Evolutionary conservation across 2,797 vertebrate species (phyloP).

Genomic region (Thamnophis elegans): DNA sequence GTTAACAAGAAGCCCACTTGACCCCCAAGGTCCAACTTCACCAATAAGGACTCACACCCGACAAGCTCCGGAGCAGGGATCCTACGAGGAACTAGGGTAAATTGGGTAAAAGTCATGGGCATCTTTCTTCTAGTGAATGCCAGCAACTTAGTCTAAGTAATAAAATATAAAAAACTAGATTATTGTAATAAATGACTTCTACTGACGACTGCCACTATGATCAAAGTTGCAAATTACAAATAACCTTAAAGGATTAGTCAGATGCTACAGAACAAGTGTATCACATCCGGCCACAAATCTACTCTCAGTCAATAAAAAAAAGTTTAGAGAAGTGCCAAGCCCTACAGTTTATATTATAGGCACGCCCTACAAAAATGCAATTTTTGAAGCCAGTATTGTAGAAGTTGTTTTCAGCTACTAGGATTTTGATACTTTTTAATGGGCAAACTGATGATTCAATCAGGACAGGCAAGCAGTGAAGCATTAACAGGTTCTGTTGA

Average conservation of each 20-base stretch:
- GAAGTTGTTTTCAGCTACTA: neutral
- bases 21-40: too few relatives aligned
- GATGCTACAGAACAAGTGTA: neutral
- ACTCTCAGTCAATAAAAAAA: neutral
- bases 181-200: neutral
- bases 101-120: neutral
- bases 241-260: slow-evolving; percentile 11
- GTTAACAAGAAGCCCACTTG: too few relatives aligned
- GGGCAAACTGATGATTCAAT: neutral
- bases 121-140: neutral
- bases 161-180: neutral
- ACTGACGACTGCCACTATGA: neutral
- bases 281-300: neutral
- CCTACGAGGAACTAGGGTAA: too few relatives aligned
- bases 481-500: neutral
- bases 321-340: neutral
- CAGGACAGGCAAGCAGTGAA: neutral
- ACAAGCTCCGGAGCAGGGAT: too few relatives aligned
- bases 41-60: too few relatives aligned
- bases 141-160: neutral
- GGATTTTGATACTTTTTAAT: neutral
- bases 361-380: neutral
- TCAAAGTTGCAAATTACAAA: neutral
- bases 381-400: neutral
- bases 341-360: neutral